Evolutionary conservation across 2,113 vertebrate genomes (phyloP).

Genomic region (Pungitius pungitius): DNA sequence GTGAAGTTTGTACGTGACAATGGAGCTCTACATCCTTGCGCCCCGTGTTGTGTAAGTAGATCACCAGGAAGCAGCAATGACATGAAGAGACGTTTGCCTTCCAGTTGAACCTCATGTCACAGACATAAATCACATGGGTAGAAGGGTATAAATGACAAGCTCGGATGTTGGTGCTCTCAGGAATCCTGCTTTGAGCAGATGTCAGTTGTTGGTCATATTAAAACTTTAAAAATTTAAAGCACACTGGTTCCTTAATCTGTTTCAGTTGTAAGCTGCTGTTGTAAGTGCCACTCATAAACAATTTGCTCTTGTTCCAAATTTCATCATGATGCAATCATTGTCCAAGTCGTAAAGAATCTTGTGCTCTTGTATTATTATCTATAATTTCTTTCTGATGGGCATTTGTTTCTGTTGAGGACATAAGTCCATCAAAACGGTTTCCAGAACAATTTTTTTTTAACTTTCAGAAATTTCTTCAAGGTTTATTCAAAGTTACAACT

Average conservation of each 20-base stretch:
- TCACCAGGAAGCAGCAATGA: constrained; percentile 13
- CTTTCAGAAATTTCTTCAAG: background rate
- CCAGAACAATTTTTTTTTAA: background rate
- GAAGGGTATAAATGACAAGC: background rate
- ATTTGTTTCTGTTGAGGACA: background rate
- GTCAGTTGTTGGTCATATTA: background rate
- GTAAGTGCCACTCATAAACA: background rate
- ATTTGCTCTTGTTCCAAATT: background rate
- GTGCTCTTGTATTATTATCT: too few species aligned
- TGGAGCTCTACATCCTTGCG: background rate
- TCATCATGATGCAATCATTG: background rate
- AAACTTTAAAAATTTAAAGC: too few species aligned
- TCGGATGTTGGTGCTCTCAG: background rate
- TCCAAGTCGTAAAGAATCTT: background rate
- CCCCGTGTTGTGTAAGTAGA: constrained; percentile 37
- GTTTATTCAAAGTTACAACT: too few species aligned
- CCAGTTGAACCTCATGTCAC: constrained; percentile 14
- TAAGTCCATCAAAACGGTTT: background rate
- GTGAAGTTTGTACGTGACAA: constrained; percentile 4
- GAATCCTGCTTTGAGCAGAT: constrained; percentile 3
- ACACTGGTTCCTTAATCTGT: background rate
- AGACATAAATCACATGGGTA: background rate
- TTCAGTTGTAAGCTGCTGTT: background rate
- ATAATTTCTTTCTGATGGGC: too few species aligned
- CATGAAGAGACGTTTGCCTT: constrained; percentile 11